Percentiles rank a stretch among this genome's conserved stretches.
Conservation (phyloP, 2,113 vertebrate species). For the Sorex fumeus region DNA sequence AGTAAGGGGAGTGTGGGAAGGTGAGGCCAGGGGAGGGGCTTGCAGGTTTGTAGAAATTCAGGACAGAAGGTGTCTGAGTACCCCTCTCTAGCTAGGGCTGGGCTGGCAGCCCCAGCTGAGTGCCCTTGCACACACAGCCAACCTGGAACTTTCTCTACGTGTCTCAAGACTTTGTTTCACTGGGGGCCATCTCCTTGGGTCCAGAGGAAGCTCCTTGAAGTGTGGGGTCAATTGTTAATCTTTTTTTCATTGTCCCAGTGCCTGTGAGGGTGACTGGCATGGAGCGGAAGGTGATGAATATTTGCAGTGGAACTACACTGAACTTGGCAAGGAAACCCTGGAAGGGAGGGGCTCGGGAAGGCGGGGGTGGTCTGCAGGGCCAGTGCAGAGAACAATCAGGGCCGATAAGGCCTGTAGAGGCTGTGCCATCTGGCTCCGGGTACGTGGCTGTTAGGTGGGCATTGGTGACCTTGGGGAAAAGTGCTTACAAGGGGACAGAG, state of each 20-base stretch:
- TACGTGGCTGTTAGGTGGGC: not conserved
- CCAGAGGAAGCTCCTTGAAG: slow-evolving; percentile 44
- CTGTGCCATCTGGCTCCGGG: not conserved
- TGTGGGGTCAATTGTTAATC: slow-evolving; percentile 1
- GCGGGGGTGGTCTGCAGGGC: not conserved
- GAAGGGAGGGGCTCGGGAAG: slow-evolving; percentile 42
- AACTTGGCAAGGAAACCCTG: slow-evolving; percentile 44
- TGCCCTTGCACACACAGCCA: not conserved
- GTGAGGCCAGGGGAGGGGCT: not conserved
- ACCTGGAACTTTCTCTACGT: not conserved
- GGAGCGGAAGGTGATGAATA: not conserved
- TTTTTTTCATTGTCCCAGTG: slow-evolving; percentile 22
- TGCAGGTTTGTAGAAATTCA: not conserved
- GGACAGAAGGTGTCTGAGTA: not conserved
- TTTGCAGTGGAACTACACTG: slow-evolving; percentile 45
- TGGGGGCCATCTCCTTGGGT: not conserved
- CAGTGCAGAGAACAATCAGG: not conserved
- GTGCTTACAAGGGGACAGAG: not conserved
- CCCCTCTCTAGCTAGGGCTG: not conserved
- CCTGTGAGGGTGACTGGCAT: not conserved
- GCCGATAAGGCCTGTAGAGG: slow-evolving; percentile 24
- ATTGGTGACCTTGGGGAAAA: slow-evolving; percentile 8
- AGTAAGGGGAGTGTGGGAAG: not conserved
- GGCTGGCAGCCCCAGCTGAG: not conserved
- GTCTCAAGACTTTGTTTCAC: not conserved